Percentiles rank a stretch among this genome's conserved stretches.
Evolutionary conservation across 2,113 vertebrate genomes (phyloP).

Genomic region (Chloebia gouldiae): DNA sequence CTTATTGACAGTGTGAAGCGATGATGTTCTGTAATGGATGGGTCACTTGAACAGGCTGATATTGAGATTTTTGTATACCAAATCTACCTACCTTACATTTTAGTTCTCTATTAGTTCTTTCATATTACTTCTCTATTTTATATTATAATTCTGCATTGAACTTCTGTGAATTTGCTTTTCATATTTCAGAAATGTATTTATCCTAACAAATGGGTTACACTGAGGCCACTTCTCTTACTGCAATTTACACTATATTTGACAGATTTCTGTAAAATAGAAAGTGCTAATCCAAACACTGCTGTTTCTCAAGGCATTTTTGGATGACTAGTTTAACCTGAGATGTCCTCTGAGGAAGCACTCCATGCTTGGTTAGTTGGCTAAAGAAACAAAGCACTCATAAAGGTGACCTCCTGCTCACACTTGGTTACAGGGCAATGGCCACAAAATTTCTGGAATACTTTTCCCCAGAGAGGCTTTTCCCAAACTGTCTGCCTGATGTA

Average conservation of each 20-base stretch:
- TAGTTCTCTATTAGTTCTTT: neutral
- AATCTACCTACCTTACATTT: neutral
- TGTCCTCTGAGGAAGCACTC: neutral
- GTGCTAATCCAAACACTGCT: neutral
- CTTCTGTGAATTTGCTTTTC: neutral
- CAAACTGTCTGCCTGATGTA: neutral
- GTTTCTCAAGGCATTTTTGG: neutral
- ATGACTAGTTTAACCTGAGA: neutral
- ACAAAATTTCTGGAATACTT: neutral
- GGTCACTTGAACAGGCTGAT: neutral
- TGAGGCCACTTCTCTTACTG: neutral
- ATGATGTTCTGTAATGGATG: neutral
- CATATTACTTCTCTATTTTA: neutral
- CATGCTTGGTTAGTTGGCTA: neutral
- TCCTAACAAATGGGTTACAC: neutral
- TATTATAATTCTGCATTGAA: neutral
- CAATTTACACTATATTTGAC: neutral
- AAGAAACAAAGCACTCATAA: neutral
- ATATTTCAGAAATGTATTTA: neutral
- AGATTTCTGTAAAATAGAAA: neutral
- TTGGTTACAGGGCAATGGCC: neutral
- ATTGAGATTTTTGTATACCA: neutral
- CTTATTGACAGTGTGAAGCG: accelerated
- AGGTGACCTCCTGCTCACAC: neutral
- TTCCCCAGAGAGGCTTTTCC: neutral